Percentiles rank a stretch among this genome's conserved stretches.
Conservation (phyloP, 2,113 vertebrate genomes). For the Gavia stellata region DNA sequence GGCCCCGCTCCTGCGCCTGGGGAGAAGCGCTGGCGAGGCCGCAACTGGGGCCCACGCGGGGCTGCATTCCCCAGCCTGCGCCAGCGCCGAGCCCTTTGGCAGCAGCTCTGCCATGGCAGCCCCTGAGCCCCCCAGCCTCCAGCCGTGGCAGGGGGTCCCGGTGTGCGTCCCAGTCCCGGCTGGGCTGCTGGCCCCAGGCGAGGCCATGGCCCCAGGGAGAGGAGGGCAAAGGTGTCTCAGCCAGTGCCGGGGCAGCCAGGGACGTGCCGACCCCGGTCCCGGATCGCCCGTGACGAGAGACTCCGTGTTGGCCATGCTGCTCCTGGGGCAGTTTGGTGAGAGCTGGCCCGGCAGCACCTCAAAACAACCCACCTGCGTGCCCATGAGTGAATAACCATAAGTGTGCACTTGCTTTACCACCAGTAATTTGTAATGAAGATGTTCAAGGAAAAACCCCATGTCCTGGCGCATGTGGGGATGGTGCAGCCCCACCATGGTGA, state of each 20-base stretch:
- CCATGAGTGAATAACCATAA: background rate
- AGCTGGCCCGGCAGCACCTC: background rate
- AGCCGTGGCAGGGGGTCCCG: background rate
- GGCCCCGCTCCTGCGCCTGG: background rate
- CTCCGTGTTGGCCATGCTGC: no score
- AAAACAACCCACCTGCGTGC: background rate
- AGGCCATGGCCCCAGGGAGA: background rate
- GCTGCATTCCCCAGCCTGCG: background rate
- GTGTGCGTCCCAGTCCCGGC: no score
- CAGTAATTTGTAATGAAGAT: background rate
- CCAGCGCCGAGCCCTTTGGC: background rate
- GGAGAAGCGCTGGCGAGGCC: background rate
- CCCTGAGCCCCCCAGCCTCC: background rate
- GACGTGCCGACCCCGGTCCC: background rate
- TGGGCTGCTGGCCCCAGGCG: background rate
- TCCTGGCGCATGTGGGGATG: background rate
- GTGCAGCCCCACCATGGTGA: background rate
- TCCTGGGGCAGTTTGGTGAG: background rate
- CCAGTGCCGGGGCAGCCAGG: background rate
- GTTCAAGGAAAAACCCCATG: background rate
- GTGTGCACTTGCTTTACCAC: background rate
- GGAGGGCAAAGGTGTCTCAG: background rate
- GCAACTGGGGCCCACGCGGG: background rate
- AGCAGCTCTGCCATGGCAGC: background rate
- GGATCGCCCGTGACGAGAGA: background rate